Evolutionary conservation across 2,797 vertebrate species (phyloP), one percentile per base, ranked within the genome.

Genomic region (Selene dorsalis): DNA sequence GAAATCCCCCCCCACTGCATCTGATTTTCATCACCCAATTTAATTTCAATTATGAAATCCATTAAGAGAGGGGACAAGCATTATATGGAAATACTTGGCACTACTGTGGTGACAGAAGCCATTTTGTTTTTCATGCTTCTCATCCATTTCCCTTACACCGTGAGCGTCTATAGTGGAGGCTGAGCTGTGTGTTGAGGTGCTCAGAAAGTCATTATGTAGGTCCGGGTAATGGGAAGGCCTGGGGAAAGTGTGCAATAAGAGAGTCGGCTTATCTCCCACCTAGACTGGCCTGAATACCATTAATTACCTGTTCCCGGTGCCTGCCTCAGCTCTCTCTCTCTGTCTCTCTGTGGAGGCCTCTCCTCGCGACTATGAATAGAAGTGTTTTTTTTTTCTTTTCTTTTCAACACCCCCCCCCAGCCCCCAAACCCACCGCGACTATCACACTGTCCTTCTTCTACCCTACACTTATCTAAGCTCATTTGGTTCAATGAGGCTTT

Each of bases 31-130:
- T 75, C 71, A 80, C 35, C 73, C 70, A 63, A 75, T 89, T 86
- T 80, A 79, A 87, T 88, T 84, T 81, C 84, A 85, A 92, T 88
- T 69, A 89, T 75, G 59, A 82, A 83, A 88, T 89, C 68, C 75
- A 88, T 89, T 87, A 83, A 79, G 80, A 86, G 73, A 47, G 59
- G 57, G 73, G 59, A 83, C 71, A 78, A 88, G 89, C 82, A 82
- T 82, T 80, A 88, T 88, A 87, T 10, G 22, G 39, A 86, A 85
- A 87, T 87, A 86, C 88, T 91, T 87, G 87, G 80, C 65, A 41
- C 69, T 75, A 77, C 73, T 48, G 18, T 38, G 75, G 66, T 66
- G 41, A 69, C 3, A 16, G 76, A 79, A 66, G 81, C 78, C 84
- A 82, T 90, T 88, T 89, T 87, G 63, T 77, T 84, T 79, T 77